These are phyloP conservation scores for Gasterosteus aculeatus DNA, from an alignment of 2,113 vertebrate genomes.

Conservation along the genomic window DNA sequence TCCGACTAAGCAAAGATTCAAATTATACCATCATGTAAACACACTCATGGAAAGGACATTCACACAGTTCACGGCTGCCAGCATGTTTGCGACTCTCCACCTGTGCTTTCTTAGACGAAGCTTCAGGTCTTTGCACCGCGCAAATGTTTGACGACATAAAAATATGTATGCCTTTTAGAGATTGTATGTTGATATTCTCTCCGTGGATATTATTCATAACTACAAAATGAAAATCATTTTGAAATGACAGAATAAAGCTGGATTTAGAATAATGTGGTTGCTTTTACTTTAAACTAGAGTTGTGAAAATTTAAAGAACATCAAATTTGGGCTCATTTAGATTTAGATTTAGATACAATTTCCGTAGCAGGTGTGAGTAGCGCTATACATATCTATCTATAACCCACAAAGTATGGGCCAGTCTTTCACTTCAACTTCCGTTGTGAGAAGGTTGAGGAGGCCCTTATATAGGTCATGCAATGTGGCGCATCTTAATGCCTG, in stretches of 20 bases:
- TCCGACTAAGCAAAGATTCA: no score
- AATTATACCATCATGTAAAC: no score
- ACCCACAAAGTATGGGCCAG: neutral
- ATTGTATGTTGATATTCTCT: neutral
- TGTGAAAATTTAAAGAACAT: slow-evolving; percentile 3
- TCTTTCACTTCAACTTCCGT: slow-evolving; percentile 55
- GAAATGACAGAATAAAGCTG: neutral
- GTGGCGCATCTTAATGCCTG: slow-evolving; percentile 43
- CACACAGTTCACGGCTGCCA: slow-evolving; percentile 5
- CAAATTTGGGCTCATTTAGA: neutral
- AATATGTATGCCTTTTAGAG: neutral
- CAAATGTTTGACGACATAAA: neutral
- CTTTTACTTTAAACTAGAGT: neutral
- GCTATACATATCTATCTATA: neutral
- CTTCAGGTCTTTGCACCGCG: neutral
- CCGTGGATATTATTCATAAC: neutral
- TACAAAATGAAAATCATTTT: neutral
- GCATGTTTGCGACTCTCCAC: slow-evolving; percentile 6
- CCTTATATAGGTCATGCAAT: slow-evolving; percentile 66
- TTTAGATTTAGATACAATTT: slow-evolving; percentile 8
- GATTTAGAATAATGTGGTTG: neutral
- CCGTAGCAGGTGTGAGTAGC: neutral
- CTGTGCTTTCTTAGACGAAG: neutral
- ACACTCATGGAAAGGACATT: slow-evolving; percentile 50
- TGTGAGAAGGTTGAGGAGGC: slow-evolving; percentile 51